Conservation (phyloP, 2,113 vertebrate species). For the Calypte anna region DNA sequence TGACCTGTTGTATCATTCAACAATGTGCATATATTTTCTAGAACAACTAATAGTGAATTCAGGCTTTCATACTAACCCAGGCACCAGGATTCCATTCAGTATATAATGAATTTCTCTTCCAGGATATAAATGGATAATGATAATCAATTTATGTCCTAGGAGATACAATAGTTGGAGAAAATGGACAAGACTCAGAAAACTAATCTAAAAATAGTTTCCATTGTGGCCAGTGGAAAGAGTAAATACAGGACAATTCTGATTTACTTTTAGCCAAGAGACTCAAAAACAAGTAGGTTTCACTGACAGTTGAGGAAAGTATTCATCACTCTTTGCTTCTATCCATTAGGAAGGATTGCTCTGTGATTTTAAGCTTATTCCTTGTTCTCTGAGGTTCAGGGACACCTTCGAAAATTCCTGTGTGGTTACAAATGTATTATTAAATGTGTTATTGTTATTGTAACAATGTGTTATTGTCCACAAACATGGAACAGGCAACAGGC, state of each 20-base stretch:
- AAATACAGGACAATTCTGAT: not conserved
- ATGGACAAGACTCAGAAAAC: not conserved
- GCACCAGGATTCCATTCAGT: not conserved
- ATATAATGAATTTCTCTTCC: not conserved
- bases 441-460: too few species aligned
- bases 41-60: not conserved
- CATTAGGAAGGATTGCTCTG: not conserved
- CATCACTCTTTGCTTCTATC: not conserved
- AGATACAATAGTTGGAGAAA: not conserved
- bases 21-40: not conserved
- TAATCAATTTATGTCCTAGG: too few species aligned
- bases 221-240: not conserved
- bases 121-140: too few species aligned
- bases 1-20: not conserved
- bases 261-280: not conserved
- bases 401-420: not conserved
- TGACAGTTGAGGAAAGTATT: not conserved
- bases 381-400: not conserved
- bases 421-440: not conserved
- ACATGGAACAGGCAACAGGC: not conserved
- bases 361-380: not conserved
- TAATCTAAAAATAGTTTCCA: not conserved
- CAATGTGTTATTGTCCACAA: too few species aligned
- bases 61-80: not conserved
- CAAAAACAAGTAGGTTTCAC: not conserved